phyloP scores from a whole-genome alignment of 2,113 vertebrate genomes.

The Paradoxurus hermaphroditus region DNA sequence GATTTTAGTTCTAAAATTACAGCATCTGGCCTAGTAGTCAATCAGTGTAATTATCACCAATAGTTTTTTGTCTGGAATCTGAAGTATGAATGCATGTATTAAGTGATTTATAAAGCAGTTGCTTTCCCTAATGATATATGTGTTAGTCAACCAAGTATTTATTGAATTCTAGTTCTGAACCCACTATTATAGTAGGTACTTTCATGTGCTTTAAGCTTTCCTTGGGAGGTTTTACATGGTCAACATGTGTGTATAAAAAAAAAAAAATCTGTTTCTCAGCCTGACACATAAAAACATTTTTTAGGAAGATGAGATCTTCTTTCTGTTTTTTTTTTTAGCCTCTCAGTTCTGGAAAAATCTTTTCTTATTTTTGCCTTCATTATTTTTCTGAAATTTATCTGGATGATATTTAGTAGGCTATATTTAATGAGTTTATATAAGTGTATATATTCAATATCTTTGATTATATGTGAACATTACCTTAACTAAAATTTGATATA shows the following conservation, averaged over 20 bases:
- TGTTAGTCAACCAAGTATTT: background rate
- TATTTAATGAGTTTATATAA: conserved; percentile 24
- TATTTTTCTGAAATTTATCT: conserved; percentile 23
- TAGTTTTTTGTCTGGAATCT: background rate
- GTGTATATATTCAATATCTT: background rate
- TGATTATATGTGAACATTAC: conserved; percentile 4
- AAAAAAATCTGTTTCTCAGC: background rate
- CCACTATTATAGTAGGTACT: background rate
- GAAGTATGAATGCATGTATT: background rate
- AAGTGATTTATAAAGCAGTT: background rate
- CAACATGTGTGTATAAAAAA: background rate
- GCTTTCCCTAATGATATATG: background rate
- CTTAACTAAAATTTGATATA: background rate
- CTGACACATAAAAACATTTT: conserved; percentile 13
- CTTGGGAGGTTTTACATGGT: background rate
- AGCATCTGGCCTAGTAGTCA: background rate
- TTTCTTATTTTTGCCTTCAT: background rate
- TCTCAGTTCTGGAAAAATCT: background rate
- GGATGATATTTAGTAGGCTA: background rate
- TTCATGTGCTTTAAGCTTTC: background rate
- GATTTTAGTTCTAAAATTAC: background rate
- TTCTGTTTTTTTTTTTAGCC: background rate
- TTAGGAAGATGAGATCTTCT: background rate
- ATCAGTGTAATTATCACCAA: background rate
- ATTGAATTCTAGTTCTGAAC: conserved; percentile 2